Percentiles rank a stretch among this genome's conserved stretches.
Conservation (phyloP, 2,797 vertebrate genomes). For the Crossoptilon crossoptilon region DNA sequence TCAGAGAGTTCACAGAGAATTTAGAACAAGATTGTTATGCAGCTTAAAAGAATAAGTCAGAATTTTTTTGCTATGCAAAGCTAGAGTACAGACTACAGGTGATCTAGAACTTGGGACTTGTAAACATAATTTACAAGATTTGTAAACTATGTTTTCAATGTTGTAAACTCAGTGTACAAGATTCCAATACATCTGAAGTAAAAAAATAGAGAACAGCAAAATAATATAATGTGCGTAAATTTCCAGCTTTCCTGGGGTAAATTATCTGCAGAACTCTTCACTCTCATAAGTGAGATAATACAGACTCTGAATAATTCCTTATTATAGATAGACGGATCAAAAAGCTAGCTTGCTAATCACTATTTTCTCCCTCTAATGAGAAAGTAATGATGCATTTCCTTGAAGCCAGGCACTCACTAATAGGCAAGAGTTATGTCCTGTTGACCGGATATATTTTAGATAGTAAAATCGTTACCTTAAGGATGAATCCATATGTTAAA, state of each 20-base stretch:
- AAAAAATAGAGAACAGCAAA: too few species aligned
- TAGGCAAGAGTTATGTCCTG: neutral
- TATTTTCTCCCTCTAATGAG: neutral
- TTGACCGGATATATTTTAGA: neutral
- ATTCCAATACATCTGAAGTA: too few species aligned
- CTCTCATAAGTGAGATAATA: neutral
- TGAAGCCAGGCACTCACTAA: neutral
- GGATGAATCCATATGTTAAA: neutral
- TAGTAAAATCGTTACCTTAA: neutral
- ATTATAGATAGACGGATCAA: neutral
- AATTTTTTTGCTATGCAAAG: neutral
- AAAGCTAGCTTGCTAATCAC: neutral
- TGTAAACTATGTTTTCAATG: too few species aligned
- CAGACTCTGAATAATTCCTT: neutral
- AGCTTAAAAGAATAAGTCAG: neutral
- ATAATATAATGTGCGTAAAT: too few species aligned
- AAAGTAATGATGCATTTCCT: neutral
- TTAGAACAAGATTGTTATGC: neutral
- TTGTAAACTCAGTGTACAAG: too few species aligned
- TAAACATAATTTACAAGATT: too few species aligned
- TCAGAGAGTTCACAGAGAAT: neutral
- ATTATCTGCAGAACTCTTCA: too few species aligned
- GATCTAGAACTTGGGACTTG: neutral
- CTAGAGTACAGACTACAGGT: neutral
- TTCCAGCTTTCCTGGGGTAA: too few species aligned